Percentiles rank a stretch among this genome's conserved stretches.
Evolutionary conservation across 2,113 vertebrate genomes (phyloP).

Genomic region (Dromiciops gliroides): DNA sequence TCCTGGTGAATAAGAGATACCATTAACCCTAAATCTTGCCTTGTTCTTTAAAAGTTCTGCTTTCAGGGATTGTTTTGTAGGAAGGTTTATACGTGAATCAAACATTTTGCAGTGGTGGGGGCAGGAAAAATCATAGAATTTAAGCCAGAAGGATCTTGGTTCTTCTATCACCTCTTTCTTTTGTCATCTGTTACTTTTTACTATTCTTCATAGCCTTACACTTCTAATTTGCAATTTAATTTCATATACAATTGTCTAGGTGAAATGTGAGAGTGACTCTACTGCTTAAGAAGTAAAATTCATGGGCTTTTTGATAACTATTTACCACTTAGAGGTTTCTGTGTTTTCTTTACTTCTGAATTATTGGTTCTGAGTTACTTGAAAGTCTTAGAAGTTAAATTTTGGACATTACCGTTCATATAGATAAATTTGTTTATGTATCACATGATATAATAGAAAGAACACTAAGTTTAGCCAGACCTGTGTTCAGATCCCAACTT

Average conservation of each 20-base stretch:
- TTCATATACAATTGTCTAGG: neutral
- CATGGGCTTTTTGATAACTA: neutral
- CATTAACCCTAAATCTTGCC: neutral
- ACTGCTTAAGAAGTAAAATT: neutral
- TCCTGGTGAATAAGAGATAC: neutral
- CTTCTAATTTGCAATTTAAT: neutral
- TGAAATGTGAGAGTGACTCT: neutral
- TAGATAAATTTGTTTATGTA: neutral
- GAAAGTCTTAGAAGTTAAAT: neutral
- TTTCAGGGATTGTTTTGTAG: neutral
- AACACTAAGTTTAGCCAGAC: neutral
- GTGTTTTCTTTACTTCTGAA: neutral
- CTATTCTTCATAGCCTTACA: neutral
- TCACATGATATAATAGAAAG: neutral
- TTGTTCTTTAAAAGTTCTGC: neutral
- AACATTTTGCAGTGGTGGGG: neutral
- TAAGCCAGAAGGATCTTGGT: neutral
- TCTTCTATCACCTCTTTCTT: neutral
- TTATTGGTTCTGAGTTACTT: neutral
- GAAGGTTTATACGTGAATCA: neutral
- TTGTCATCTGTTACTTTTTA: neutral
- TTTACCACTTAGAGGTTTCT: neutral
- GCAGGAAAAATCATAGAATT: accelerated
- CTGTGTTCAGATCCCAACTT: neutral
- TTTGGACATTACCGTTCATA: neutral